phyloP scores from a whole-genome alignment of 2,888 invertebrate genomes.

The Apoderus coryli region DNA sequence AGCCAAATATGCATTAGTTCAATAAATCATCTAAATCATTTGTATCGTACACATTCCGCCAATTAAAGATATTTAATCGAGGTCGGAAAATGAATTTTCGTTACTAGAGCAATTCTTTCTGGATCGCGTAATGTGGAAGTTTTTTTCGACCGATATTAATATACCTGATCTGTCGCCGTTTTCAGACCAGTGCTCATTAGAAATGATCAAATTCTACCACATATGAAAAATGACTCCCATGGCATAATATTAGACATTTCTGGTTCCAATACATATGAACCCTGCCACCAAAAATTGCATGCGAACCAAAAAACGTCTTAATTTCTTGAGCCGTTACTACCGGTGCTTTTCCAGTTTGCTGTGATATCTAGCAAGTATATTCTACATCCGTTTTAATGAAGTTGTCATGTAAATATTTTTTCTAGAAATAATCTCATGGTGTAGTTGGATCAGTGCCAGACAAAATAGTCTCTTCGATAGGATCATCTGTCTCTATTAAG shows the following conservation, averaged over 20 bases:
- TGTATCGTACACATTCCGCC: no score
- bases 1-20: no score
- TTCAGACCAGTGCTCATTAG: no score
- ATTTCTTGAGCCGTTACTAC: conserved; percentile 5
- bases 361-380: conserved; percentile 2
- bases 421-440: conserved; percentile 1
- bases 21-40: no score
- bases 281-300: conserved; percentile 7
- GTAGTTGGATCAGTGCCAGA: conserved; percentile 1
- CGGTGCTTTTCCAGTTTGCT: conserved; percentile 3
- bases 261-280: conserved; percentile 4
- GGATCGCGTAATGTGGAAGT: no score
- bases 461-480: conserved; percentile 3
- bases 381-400: conserved; percentile 1
- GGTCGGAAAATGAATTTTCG: no score
- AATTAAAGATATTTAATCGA: no score
- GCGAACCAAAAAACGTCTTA: conserved; percentile 7
- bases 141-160: no score
- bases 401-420: conserved; percentile 1
- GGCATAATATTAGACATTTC: conserved; percentile 3
- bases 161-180: no score
- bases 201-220: conserved; percentile 12
- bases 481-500: conserved; percentile 2
- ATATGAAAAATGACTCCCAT: conserved; percentile 15
- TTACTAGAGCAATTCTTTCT: no score